Percentiles rank a stretch among this genome's conserved stretches.
Conservation (phyloP, 37 sponge, comb jelly and placozoan genomes). For the Bolinopsis microptera region DNA sequence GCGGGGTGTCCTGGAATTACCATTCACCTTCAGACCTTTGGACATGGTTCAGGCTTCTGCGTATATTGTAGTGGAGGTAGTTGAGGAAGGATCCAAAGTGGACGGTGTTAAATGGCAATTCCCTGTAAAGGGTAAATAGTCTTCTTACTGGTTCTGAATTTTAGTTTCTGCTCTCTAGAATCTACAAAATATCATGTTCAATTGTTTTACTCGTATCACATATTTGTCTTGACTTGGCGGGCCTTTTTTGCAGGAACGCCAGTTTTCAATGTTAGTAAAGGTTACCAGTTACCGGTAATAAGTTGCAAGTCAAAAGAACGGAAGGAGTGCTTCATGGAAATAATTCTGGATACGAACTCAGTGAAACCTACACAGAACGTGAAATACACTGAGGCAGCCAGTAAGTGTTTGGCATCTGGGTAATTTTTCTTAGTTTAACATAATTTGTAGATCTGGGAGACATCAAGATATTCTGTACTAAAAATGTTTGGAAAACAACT, state of each 20-base stretch:
- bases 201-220: too few relatives aligned
- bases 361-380: not conserved
- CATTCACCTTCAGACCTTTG: conserved; percentile 63
- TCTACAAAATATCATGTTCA: too few relatives aligned
- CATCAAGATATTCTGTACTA: too few relatives aligned
- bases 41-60: conserved; percentile 33
- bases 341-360: conserved; percentile 14
- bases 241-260: conserved; percentile 28
- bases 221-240: too few relatives aligned
- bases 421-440: not conserved
- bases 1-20: conserved; percentile 29
- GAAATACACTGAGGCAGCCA: conserved; percentile 32
- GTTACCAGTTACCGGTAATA: conserved; percentile 31
- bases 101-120: conserved; percentile 66
- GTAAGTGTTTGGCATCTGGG: not conserved
- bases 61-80: conserved; percentile 15
- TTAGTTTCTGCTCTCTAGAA: too few relatives aligned
- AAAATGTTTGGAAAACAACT: too few relatives aligned
- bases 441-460: not conserved
- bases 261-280: conserved; percentile 15
- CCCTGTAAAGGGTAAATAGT: conserved; percentile 34
- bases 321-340: conserved; percentile 59
- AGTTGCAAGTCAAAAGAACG: conserved; percentile 64
- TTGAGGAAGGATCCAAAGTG: conserved; percentile 1
- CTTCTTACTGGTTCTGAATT: not conserved